A percentile compares a stretch with the other conserved stretches of the same genome.
Conservation (phyloP, 2,113 vertebrate genomes). For the Cyanistes caeruleus region DNA sequence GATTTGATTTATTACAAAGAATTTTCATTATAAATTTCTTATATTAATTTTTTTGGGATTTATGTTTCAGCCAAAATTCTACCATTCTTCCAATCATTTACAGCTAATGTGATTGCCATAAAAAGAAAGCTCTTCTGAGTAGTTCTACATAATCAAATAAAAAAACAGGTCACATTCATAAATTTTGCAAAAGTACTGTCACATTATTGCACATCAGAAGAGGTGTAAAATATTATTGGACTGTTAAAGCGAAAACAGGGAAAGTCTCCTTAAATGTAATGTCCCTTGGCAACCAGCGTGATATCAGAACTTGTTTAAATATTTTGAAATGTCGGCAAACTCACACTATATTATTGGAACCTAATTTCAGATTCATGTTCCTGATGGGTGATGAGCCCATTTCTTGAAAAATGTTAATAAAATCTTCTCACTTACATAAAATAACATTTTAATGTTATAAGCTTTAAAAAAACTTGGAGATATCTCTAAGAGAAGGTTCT, state of each 20-base stretch:
- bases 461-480: not conserved
- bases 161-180: not conserved
- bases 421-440: not conserved
- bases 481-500: not conserved
- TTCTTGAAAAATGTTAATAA: not conserved
- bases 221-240: not conserved
- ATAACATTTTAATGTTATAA: not conserved
- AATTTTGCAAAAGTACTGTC: slow-evolving; percentile 10
- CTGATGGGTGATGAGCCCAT: not conserved
- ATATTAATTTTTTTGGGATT: not conserved
- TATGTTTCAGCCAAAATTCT: not conserved
- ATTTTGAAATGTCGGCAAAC: not conserved
- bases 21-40: not conserved
- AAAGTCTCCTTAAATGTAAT: not conserved
- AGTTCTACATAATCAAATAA: not conserved
- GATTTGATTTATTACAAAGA: not conserved
- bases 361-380: not conserved
- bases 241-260: not conserved
- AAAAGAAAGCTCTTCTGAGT: not conserved
- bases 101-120: not conserved
- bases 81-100: not conserved
- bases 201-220: not conserved
- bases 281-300: not conserved
- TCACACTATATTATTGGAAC: not conserved
- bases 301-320: not conserved